These are phyloP conservation scores for Drosophila anomalata DNA, from an alignment of 2,888 invertebrate species.

Conservation along the genomic window DNA sequence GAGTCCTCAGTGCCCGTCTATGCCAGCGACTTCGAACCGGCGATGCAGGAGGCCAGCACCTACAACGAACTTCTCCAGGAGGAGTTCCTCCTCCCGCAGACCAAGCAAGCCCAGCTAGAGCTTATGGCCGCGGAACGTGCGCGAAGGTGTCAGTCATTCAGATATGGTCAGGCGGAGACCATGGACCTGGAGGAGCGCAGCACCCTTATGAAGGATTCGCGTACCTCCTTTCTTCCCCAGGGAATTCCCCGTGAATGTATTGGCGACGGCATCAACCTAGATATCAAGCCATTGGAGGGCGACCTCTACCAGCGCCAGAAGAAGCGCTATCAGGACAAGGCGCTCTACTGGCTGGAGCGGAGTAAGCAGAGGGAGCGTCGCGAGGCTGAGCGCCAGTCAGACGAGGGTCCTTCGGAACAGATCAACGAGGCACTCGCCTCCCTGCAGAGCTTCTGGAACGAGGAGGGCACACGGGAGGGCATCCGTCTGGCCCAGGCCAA, in stretches of 20 bases:
- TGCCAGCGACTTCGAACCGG: slow-evolving; percentile 64
- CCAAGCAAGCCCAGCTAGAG: slow-evolving; percentile 36
- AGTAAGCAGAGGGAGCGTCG: slow-evolving; percentile 55
- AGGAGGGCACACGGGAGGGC: slow-evolving; percentile 83
- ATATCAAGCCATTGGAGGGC: slow-evolving; percentile 17
- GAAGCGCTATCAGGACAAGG: slow-evolving; percentile 43
- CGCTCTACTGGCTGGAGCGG: slow-evolving; percentile 36
- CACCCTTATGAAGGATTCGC: slow-evolving; percentile 86
- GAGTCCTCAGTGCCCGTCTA: slow-evolving; percentile 40
- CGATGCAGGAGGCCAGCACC: slow-evolving; percentile 51
- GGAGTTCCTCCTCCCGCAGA: slow-evolving; percentile 57
- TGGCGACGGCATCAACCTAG: slow-evolving; percentile 39
- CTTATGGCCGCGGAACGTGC: slow-evolving; percentile 62
- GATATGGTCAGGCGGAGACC: slow-evolving; percentile 75
- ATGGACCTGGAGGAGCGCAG: slow-evolving; percentile 86
- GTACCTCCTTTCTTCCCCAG: slow-evolving; percentile 87
- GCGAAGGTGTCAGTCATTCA: slow-evolving; percentile 77
- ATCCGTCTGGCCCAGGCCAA: slow-evolving; percentile 87
- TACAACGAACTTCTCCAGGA: slow-evolving; percentile 65
- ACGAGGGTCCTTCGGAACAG: slow-evolving; percentile 1
- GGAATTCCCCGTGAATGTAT: slow-evolving; percentile 83
- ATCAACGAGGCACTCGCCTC: slow-evolving; percentile 51
- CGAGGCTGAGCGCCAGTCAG: slow-evolving; percentile 49
- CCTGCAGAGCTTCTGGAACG: slow-evolving; percentile 80
- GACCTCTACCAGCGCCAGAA: slow-evolving; percentile 30